Evolutionary conservation across 2,113 vertebrate species (phyloP), one percentile per base, ranked within the genome.

Genomic region (Accipiter cooperii): DNA sequence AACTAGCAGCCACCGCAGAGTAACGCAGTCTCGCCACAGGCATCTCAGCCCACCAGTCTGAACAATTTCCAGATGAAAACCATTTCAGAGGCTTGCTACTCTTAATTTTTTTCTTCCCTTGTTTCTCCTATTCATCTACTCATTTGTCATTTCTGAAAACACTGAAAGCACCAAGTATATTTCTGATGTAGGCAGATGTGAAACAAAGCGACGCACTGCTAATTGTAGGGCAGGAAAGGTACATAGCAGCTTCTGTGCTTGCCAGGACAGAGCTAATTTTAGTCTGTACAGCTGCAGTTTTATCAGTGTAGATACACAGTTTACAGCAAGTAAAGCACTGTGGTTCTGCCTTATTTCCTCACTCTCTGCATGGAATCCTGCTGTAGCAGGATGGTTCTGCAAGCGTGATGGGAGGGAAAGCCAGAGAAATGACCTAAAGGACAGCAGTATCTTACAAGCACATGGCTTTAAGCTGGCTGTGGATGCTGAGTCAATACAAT

Each of bases 251-350:
- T 84, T 80, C 79, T 96, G 55, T 57, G 60, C 69, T 92, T 94
- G 71, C 70, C 87, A 85, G 81, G 93, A 93, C 92, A 95, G 78
- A 33, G 42, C 25, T 84, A 90, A 90, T 91, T 90, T 91, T 90
- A 95, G 83, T 93, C 94, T 93, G 80, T 89, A 95, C 58, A 93
- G 74, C 40, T 65, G 17, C 57, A 85, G 17, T 82, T 84, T 77
- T 93, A 95, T 90, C 89, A 93, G 52, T 64, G 68, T 70, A 90
- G 64, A 93, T 84, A 91, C 70, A 36, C 73, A 95, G 52, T 74
- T 94, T 86, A 69, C 38, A 94, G 78, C 63, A 96, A 88, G 84
- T 85, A 97, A 97, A 94, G 77, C 66, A 93, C 63, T 87, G 22
- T 52, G 80, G 57, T 81, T 94, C 91, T 95, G 89, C 87, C 44